A percentile compares a stretch with the other conserved stretches of the same genome.
Evolutionary conservation across 2,113 vertebrate genomes (phyloP).

Genomic region (Perca fluviatilis): DNA sequence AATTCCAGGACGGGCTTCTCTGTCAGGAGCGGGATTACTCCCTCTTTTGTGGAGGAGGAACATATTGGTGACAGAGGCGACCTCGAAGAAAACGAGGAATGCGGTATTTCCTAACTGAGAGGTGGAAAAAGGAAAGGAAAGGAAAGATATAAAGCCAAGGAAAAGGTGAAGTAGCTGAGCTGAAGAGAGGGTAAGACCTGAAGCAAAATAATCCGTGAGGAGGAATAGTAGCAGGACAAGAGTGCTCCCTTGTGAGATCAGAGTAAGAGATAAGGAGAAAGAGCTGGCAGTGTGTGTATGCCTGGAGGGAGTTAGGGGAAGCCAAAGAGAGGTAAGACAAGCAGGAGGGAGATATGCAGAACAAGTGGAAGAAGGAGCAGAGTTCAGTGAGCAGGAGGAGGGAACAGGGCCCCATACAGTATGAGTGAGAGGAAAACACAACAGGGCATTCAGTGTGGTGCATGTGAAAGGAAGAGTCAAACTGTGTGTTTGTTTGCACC

Average conservation of each 20-base stretch:
- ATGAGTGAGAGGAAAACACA: conserved; percentile 22
- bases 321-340: conserved; percentile 49
- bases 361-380: conserved; percentile 26
- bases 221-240: conserved; percentile 63
- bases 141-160: not conserved
- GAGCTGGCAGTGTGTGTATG: conserved; percentile 56
- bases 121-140: not conserved
- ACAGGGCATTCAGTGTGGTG: conserved; percentile 9
- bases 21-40: conserved; percentile 20
- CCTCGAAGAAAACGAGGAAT: not conserved
- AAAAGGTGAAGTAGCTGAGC: conserved; percentile 20
- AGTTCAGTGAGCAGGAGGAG: conserved; percentile 38
- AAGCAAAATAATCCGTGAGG: conserved; percentile 53
- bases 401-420: conserved; percentile 4
- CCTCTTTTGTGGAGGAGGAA: not conserved
- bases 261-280: conserved; percentile 53
- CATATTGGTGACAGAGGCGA: not conserved
- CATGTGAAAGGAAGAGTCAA: conserved; percentile 16
- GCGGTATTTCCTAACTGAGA: conserved; percentile 8
- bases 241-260: conserved; percentile 71
- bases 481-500: conserved; percentile 26
- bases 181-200: conserved; percentile 39
- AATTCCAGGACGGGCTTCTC: conserved; percentile 15
- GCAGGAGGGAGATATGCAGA: conserved; percentile 30
- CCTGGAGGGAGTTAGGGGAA: conserved; percentile 65